Evolutionary conservation across 2,113 vertebrate species (phyloP), one percentile per base, ranked within the genome.

Genomic region (Paramormyrops kingsleyae): DNA sequence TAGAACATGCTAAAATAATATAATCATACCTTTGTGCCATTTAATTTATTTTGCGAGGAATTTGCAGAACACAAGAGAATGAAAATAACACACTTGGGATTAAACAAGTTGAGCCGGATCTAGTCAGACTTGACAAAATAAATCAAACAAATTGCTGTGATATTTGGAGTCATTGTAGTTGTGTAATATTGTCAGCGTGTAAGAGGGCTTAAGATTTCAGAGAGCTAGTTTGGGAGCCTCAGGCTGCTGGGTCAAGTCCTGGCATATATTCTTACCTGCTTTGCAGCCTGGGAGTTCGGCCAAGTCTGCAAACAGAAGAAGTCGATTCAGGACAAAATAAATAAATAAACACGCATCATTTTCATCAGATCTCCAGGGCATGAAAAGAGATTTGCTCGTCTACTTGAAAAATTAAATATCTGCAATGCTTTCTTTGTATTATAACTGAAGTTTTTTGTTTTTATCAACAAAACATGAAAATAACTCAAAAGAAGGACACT

Each of bases 241-340:
- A 15, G 92, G 89, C 86, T 46, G 89, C 89, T 91, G 92, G 92
- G 90, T 94, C 94, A 93, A n/a, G 0, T 92, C 93, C 90, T 94
- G 93, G 93, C 92, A 94, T 91, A 94, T 90, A 89, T 31, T 87
- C 42, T 89, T 46, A 59, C 86, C 62, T 90, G 56, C 88, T 92
- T 88, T 90, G 31, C 59, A 88, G 90, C 59, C 8, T 90, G 92
- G 93, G 93, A 91, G 77, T 19, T 49, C 42, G 86, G 92, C 91
- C 93, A 94, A 93, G 84, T 2, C 83, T 91, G 90, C 91, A 42
- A 39, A 91, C n/a, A 90, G 83, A 88, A 91, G 66, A 53, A 4
- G 49, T 89, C 90, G 70, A 88, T 56, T 88, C 92, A 91, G 94
- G 94, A 88, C 70, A 90, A 89, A 90, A 4, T 87, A 77, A 21